Base-by-base conservation (phyloP, 2,888 invertebrate genomes). In the Hipparchia semele region DNA sequence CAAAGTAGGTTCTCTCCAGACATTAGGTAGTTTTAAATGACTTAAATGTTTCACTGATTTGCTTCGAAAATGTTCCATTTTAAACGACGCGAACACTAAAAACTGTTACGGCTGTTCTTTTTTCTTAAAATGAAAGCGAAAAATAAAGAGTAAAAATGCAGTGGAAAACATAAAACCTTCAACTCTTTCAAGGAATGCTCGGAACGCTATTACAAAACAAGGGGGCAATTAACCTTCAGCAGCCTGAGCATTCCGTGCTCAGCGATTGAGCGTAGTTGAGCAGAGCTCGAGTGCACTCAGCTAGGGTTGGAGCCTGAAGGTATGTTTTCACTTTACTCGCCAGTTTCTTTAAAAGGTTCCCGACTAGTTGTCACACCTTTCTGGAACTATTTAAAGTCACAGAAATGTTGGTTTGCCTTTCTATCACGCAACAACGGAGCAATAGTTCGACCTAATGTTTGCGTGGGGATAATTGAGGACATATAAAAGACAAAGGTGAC, bases 171-270 rank as follows among this genome's bases (percentile, higher is more conserved):
- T n/a, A 33, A 65, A 65, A 65, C 65, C 65, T 65, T 23, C 51
- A 65, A 53, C 51, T 64, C 53, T 51, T 49, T 23, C 23, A 23
- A 64, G 51, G 23, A 64, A 64, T 23, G 64, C 64, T 64, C 13
- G 13, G 23, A 64, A 51, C 64, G 64, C 23, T 7, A 65, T 65
- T 65, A 65, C 62, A 74, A 33, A 71, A 71, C 71, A 74, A 71
- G 71, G 46, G 64, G 64, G 59, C 53, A 64, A 64, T 71, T 74
- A 68, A 71, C 71, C 73, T 74, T 74, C 71, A 65, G 65, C 65
- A 65, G 65, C 65, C 23, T 65, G 65, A 65, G 65, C 65, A 65
- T 33, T 65, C 51, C 5, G 65, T 65, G 65, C 65, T 65, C 65
- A 65, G 65, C 51, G 7, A 53, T 53, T 65, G 65, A 65, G 65